Conservation (phyloP, 2,888 invertebrate species). For the Ophion ventricosus region DNA sequence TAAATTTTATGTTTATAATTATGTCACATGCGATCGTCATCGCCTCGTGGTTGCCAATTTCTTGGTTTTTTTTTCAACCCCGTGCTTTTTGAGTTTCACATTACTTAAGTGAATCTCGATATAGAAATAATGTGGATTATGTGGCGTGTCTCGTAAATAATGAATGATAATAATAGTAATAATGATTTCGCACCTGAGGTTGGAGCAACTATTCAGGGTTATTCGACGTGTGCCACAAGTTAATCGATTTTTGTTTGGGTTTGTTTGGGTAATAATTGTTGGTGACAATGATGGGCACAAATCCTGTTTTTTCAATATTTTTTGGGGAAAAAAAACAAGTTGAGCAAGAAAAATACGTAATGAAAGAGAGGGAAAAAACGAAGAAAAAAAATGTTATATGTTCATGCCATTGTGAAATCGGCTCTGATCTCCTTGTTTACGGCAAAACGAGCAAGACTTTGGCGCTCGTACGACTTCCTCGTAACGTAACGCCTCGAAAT, state of each 20-base stretch:
- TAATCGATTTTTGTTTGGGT: conserved; percentile 2
- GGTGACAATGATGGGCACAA: too few relatives aligned
- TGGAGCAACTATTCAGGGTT: conserved; percentile 81
- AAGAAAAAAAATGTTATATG: conserved; percentile 9
- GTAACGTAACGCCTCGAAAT: conserved; percentile 46
- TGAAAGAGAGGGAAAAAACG: not conserved
- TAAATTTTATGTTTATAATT: conserved; percentile 74
- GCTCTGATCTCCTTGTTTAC: conserved; percentile 32
- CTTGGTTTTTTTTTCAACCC: conserved; percentile 70
- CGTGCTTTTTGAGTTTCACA: conserved; percentile 71
- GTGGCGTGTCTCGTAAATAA: not conserved
- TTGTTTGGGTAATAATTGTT: too few relatives aligned
- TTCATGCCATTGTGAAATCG: conserved; percentile 46
- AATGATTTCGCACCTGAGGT: conserved; percentile 69
- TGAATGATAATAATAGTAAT: conserved; percentile 20
- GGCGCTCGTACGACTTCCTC: conserved; percentile 52
- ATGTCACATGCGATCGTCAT: conserved; percentile 80
- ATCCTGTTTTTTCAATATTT: too few relatives aligned
- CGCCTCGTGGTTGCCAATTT: conserved; percentile 72
- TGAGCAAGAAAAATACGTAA: not conserved
- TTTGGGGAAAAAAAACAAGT: not conserved
- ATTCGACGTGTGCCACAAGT: conserved; percentile 68
- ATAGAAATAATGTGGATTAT: not conserved
- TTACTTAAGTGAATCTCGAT: too few relatives aligned
- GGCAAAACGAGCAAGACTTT: conserved; percentile 51